These are phyloP conservation scores for Halcyon chelicuti DNA, from an alignment of 2,797 vertebrate genomes.

Conservation along the genomic window DNA sequence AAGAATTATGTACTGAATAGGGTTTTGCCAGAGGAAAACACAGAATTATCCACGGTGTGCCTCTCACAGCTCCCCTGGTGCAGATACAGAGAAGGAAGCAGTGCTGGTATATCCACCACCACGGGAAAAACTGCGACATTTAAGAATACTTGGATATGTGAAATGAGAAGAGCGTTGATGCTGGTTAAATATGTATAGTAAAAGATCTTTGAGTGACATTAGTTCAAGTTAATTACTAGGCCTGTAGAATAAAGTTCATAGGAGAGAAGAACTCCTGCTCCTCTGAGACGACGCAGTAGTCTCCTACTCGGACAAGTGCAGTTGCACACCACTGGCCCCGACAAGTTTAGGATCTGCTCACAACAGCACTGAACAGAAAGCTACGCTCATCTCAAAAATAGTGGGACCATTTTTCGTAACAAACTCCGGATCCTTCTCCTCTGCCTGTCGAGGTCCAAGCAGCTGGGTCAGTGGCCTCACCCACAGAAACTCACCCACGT, in stretches of 20 bases:
- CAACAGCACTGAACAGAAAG: neutral
- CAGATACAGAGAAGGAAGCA: neutral
- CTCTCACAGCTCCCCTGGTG: neutral
- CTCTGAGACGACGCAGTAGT: neutral
- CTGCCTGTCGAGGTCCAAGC: neutral
- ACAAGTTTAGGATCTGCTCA: too few species aligned
- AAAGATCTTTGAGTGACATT: neutral
- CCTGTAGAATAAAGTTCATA: neutral
- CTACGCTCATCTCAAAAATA: neutral
- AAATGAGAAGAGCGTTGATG: neutral
- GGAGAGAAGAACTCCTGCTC: neutral
- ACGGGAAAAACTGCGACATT: neutral
- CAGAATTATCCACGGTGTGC: neutral
- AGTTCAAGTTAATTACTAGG: neutral
- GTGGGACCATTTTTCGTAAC: neutral
- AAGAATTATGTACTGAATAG: neutral
- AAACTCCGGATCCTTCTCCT: neutral
- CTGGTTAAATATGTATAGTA: neutral
- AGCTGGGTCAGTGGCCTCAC: neutral
- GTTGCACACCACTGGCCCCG: neutral
- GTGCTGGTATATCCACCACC: neutral
- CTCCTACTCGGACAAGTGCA: neutral
- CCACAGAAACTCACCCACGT: rapidly evolving
- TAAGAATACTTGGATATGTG: neutral
- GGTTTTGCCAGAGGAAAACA: neutral